These are phyloP conservation scores for Eulemur mongoz DNA, from an alignment of 2,797 vertebrate species.

Conservation along the genomic window DNA sequence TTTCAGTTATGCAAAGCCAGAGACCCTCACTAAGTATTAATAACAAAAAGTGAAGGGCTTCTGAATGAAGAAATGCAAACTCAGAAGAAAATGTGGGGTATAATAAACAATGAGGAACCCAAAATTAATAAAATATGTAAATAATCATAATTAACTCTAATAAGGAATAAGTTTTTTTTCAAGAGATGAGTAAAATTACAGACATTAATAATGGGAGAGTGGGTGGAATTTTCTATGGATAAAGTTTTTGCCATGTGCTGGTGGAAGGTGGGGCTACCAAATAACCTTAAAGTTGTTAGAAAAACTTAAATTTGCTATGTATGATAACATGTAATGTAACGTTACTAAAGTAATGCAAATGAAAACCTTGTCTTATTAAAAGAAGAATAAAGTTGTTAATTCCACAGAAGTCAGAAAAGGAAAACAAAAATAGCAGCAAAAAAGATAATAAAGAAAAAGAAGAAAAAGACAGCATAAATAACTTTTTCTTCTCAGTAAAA, in stretches of 20 bases:
- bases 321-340: background rate
- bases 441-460: background rate
- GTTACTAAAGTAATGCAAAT: conserved; percentile 14
- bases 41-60: background rate
- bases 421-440: background rate
- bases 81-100: background rate
- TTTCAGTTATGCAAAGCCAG: conserved; percentile 3
- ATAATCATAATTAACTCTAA: background rate
- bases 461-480: background rate
- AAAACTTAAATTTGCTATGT: background rate
- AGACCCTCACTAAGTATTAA: background rate
- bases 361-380: background rate
- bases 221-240: background rate
- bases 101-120: background rate
- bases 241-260: background rate
- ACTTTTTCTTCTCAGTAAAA: conserved; percentile 1
- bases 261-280: background rate
- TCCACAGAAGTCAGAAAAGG: background rate
- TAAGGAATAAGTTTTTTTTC: background rate
- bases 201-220: background rate
- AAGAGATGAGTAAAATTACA: conserved; percentile 15
- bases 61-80: background rate
- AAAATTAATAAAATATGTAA: conserved; percentile 21
- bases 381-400: background rate
- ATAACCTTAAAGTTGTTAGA: conserved; percentile 16